These are phyloP conservation scores for Trachelus iudaicus DNA, from an alignment of 2,888 invertebrate genomes.

Conservation along the genomic window DNA sequence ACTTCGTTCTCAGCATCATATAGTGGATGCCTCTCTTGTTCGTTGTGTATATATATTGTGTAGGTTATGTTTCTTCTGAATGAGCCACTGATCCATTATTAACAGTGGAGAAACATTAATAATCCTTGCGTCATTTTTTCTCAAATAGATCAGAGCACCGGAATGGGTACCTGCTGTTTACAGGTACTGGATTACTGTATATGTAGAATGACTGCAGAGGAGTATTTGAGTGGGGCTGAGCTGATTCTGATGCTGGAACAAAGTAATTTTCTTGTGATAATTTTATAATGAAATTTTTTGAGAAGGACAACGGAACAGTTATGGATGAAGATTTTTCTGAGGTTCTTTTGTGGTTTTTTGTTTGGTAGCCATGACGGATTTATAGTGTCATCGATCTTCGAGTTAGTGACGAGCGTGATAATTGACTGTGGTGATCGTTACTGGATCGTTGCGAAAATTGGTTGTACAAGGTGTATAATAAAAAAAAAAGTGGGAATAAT, in stretches of 20 bases:
- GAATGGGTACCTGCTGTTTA: background rate
- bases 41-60: background rate
- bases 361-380: background rate
- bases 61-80: constrained; percentile 24
- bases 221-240: background rate
- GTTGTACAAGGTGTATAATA: background rate
- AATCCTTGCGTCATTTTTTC: constrained; percentile 30
- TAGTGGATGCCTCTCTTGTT: background rate
- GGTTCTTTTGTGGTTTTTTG: background rate
- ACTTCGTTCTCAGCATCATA: background rate
- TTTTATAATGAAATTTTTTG: background rate
- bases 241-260: background rate
- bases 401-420: background rate
- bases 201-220: background rate
- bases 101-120: constrained; percentile 48
- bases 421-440: background rate
- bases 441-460: background rate
- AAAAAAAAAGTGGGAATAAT: background rate
- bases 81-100: constrained; percentile 48
- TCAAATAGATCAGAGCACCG: background rate
- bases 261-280: background rate
- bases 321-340: background rate
- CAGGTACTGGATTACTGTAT: background rate
- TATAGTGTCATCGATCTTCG: background rate
- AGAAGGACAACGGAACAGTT: background rate